phyloP scores from a whole-genome alignment of 1,140 invertebrate genomes.

The Drosophila sturtevanti region DNA sequence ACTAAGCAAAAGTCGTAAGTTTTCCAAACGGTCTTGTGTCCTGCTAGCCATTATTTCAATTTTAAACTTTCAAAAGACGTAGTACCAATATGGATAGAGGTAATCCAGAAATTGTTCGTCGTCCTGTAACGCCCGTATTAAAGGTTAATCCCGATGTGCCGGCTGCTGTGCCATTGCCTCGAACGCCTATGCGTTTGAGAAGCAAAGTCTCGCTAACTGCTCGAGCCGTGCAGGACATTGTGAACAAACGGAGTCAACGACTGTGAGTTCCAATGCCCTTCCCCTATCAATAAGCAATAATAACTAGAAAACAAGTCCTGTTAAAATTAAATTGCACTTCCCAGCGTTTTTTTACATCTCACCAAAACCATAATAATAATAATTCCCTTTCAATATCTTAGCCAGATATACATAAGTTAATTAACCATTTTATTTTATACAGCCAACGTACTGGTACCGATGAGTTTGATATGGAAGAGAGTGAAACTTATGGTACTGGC shows the following conservation, averaged over 20 bases:
- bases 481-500: conserved; percentile 71
- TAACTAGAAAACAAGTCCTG: background rate
- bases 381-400: too few relatives aligned
- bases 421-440: background rate
- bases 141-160: conserved; percentile 67
- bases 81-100: conserved; percentile 68
- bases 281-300: too few relatives aligned
- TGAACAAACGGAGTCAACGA: conserved; percentile 65
- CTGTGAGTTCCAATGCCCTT: conserved; percentile 53
- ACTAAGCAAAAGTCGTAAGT: conserved; percentile 74
- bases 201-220: conserved; percentile 73
- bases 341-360: conserved; percentile 12
- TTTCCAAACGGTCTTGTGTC: background rate
- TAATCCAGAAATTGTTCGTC: conserved; percentile 58
- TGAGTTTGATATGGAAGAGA: conserved; percentile 73
- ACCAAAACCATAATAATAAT: conserved; percentile 11
- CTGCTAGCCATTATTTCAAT: background rate
- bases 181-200: conserved; percentile 73
- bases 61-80: conserved; percentile 62
- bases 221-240: conserved; percentile 73
- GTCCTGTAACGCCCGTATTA: conserved; percentile 73
- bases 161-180: conserved; percentile 67
- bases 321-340: background rate
- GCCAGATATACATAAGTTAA: rapidly evolving
- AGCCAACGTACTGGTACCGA: conserved; percentile 75